Percentiles rank a stretch among this genome's conserved stretches.
These are phyloP conservation scores for Limnothrissa miodon DNA, from an alignment of 2,113 vertebrate genomes.

Conservation along the genomic window DNA sequence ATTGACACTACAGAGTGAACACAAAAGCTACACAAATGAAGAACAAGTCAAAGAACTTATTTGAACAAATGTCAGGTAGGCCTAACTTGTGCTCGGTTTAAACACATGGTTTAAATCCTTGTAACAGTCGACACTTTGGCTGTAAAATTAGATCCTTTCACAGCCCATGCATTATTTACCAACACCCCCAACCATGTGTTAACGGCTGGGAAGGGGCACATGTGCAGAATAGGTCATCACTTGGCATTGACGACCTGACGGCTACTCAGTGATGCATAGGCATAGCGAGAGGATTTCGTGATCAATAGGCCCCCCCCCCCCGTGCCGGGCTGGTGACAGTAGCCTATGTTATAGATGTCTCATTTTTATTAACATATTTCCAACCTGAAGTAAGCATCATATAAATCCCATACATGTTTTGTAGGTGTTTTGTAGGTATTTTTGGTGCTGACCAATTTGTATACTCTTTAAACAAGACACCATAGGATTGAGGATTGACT, in stretches of 20 bases:
- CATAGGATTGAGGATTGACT: conserved; percentile 49
- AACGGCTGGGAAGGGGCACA: conserved; percentile 44
- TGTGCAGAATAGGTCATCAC: conserved; percentile 43
- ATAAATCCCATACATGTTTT: too few relatives aligned
- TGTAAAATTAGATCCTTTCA: conserved; percentile 69
- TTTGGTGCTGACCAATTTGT: not conserved
- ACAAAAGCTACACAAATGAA: not conserved
- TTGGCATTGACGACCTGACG: conserved; percentile 19
- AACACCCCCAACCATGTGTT: conserved; percentile 60
- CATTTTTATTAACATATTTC: not conserved
- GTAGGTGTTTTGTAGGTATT: not conserved
- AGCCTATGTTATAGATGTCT: not conserved
- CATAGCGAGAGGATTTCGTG: conserved; percentile 44
- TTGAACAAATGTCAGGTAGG: not conserved
- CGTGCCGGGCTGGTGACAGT: not conserved
- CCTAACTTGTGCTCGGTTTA: conserved; percentile 9
- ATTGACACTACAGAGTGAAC: not conserved
- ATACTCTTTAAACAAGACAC: not conserved
- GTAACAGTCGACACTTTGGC: conserved; percentile 36
- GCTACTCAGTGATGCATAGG: conserved; percentile 44
- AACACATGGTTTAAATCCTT: conserved; percentile 26
- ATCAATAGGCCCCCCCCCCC: conserved; percentile 3
- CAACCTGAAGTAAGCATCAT: not conserved
- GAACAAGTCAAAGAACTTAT: not conserved
- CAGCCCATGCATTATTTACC: conserved; percentile 66